Conservation (phyloP, 2,113 vertebrate species). For the Elachura formosa region DNA sequence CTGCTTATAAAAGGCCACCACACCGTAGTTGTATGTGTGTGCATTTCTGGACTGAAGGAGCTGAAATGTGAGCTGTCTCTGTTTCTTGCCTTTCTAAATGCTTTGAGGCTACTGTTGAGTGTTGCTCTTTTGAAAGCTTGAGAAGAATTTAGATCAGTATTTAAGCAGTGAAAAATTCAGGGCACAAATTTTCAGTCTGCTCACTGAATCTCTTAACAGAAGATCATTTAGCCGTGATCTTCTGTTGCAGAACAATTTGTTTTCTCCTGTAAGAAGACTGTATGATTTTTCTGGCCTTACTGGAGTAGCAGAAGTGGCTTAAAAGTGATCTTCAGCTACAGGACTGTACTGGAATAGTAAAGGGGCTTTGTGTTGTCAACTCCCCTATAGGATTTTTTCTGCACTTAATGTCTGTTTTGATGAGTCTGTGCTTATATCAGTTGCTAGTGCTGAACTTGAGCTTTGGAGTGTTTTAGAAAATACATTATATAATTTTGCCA, state of each 20-base stretch:
- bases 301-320: background rate
- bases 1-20: background rate
- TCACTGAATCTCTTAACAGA: background rate
- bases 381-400: background rate
- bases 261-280: background rate
- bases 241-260: background rate
- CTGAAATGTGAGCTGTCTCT: background rate
- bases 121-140: background rate
- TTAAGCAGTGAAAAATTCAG: background rate
- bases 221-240: background rate
- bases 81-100: background rate
- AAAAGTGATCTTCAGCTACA: background rate
- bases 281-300: background rate
- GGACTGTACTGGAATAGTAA: background rate
- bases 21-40: background rate
- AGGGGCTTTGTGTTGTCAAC: background rate
- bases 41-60: background rate
- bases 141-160: slow-evolving; percentile 23
- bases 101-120: background rate
- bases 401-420: background rate
- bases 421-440: background rate
- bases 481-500: background rate
- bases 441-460: background rate
- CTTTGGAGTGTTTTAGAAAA: background rate
- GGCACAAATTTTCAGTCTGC: background rate